Evolutionary conservation across 2,113 vertebrate genomes (phyloP).

Genomic region (Harpagus bidentatus): DNA sequence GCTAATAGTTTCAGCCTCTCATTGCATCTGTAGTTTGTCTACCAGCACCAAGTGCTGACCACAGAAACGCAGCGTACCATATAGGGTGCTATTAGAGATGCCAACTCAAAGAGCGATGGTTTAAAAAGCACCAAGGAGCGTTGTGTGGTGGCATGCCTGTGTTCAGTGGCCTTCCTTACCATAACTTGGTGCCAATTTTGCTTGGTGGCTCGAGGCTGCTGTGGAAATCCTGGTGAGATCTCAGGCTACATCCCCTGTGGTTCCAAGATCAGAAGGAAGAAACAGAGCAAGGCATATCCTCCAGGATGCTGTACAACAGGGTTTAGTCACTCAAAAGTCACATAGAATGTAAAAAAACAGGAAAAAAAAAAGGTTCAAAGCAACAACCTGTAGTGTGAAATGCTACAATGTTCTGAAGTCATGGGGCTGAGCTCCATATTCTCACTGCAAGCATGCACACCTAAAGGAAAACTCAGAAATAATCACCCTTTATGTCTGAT

Average conservation of each 20-base stretch:
- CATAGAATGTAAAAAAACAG: not conserved
- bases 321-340: not conserved
- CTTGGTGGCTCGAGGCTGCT: not conserved
- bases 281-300: not conserved
- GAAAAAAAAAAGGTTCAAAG: not conserved
- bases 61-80: accelerated
- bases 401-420: not conserved
- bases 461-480: not conserved
- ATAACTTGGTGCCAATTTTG: not conserved
- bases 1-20: not conserved
- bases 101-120: too few species aligned
- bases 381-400: not conserved
- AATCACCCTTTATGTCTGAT: not conserved
- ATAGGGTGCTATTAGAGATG: not conserved
- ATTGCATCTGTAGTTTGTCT: not conserved
- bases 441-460: not conserved
- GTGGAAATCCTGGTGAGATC: not conserved
- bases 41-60: not conserved
- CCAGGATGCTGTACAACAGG: not conserved
- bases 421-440: not conserved
- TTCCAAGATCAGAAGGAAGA: not conserved
- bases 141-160: not conserved
- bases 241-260: not conserved
- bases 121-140: not conserved
- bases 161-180: not conserved